These are phyloP conservation scores for Sylvicola cinctus DNA, from an alignment of 2,888 invertebrate genomes.

Conservation along the genomic window DNA sequence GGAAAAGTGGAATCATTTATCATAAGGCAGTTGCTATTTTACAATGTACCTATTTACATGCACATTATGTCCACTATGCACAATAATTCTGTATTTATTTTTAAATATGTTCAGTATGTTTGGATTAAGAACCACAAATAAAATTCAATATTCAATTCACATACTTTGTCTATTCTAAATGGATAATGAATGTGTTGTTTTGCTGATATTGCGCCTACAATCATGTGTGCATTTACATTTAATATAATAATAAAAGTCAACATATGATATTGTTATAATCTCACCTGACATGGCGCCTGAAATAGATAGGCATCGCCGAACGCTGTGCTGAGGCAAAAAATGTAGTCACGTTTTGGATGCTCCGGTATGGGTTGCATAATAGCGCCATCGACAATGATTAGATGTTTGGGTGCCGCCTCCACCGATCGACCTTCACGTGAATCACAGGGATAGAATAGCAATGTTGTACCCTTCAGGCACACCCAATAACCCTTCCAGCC, in stretches of 20 bases:
- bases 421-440: conserved; percentile 77
- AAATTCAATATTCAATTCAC: no score
- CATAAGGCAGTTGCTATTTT: no score
- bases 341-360: conserved; percentile 92
- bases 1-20: no score
- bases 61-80: no score
- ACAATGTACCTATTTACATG: no score
- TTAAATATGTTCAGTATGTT: no score
- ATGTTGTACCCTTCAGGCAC: conserved; percentile 87
- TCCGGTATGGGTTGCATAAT: conserved; percentile 99
- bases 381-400: conserved; percentile 89
- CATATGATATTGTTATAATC: conserved; percentile 11
- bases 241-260: neutral
- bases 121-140: no score
- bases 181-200: no score
- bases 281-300: conserved; percentile 71
- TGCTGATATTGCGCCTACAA: no score
- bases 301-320: conserved; percentile 96
- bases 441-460: conserved; percentile 90
- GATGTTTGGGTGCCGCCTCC: conserved; percentile 84
- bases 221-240: no score
- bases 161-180: no score
- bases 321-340: conserved; percentile 94
- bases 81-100: no score
- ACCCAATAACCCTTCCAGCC: conserved; percentile 99